phyloP scores from a whole-genome alignment of 1,140 invertebrate genomes.

The Eurosta solidaginis region DNA sequence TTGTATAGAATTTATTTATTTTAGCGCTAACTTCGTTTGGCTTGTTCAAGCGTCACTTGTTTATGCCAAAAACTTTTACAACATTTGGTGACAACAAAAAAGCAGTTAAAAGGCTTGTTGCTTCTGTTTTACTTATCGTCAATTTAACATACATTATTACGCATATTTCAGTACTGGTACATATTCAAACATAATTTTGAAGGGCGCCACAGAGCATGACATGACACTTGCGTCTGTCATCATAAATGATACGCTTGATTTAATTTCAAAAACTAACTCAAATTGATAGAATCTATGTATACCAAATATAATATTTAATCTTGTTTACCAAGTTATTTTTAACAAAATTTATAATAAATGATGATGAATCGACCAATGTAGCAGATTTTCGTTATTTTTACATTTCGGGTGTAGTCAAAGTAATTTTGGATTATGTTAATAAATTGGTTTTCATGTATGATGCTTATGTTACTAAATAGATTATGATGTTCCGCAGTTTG shows the following conservation, averaged over 20 bases:
- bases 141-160: neutral
- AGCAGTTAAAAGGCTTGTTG: neutral
- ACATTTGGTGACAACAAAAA: neutral
- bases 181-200: neutral
- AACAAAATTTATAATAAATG: slow-evolving; percentile 5
- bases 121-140: neutral
- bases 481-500: too few species aligned
- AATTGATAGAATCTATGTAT: neutral
- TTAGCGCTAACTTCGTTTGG: neutral
- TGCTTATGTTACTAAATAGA: too few species aligned
- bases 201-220: neutral
- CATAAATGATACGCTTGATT: slow-evolving; percentile 3
- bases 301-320: neutral
- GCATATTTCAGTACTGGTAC: neutral
- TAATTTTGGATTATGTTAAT: too few species aligned
- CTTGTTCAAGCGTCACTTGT: neutral
- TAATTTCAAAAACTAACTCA: neutral
- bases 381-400: too few species aligned
- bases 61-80: neutral
- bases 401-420: too few species aligned
- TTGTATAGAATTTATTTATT: neutral
- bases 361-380: too few species aligned
- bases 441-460: too few species aligned
- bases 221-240: neutral
- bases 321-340: too few species aligned